Conservation (phyloP, 2,797 vertebrate species). For the Mycteria americana region DNA sequence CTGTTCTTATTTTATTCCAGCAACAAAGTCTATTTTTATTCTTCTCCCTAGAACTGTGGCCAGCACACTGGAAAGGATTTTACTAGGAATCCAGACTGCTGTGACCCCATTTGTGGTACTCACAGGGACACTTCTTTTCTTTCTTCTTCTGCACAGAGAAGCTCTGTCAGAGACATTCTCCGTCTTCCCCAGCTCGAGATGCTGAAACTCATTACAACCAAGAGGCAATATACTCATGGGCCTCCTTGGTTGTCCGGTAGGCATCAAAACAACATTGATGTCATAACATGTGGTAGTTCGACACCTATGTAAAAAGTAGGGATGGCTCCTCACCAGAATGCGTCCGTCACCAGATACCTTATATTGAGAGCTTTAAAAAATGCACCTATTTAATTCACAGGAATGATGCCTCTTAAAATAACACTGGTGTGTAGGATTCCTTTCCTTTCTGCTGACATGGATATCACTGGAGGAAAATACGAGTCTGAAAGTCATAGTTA, state of each 20-base stretch:
- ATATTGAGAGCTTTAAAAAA: neutral
- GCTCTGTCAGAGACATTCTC: neutral
- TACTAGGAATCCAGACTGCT: constrained; percentile 11
- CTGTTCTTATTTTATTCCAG: constrained; percentile 49
- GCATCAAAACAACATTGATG: neutral
- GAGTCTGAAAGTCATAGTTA: neutral
- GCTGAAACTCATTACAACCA: neutral
- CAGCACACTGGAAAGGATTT: constrained; percentile 7
- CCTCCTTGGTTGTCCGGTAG: neutral
- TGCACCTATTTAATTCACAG: neutral
- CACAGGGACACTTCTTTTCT: neutral
- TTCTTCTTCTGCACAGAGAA: neutral
- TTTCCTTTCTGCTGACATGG: neutral
- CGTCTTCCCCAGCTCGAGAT: neutral
- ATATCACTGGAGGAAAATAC: neutral
- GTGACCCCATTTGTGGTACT: neutral
- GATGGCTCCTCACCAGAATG: neutral
- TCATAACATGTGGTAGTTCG: neutral
- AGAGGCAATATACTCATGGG: neutral
- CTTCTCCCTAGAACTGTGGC: neutral
- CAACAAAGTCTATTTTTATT: constrained; percentile 49
- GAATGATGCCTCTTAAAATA: constrained; percentile 2
- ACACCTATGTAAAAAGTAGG: neutral
- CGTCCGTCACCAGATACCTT: neutral
- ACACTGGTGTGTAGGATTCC: neutral